Conservation (phyloP, 2,113 vertebrate genomes). For the Diphyllodes magnificus region DNA sequence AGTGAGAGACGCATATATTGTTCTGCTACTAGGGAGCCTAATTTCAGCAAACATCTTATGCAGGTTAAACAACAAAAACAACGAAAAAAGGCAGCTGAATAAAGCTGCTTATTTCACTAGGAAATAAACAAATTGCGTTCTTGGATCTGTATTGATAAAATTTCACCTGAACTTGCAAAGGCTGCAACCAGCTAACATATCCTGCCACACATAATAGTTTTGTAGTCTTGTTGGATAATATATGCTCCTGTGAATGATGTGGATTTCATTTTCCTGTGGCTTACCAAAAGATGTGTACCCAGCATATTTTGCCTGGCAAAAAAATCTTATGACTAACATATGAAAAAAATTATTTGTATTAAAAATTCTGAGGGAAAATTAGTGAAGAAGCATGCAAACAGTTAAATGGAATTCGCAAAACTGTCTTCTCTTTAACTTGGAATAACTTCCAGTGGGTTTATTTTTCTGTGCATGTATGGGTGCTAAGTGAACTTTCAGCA, state of each 20-base stretch:
- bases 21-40: not conserved
- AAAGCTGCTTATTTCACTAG: not conserved
- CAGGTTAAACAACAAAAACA: not conserved
- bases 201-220: not conserved
- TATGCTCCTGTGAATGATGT: not conserved
- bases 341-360: not conserved
- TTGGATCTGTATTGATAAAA: not conserved
- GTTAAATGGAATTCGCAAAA: not conserved
- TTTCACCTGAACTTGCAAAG: not conserved
- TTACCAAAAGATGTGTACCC: not conserved
- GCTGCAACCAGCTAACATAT: not conserved
- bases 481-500: not conserved
- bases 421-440: not conserved
- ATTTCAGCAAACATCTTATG: not conserved
- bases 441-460: not conserved
- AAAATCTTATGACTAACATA: not conserved
- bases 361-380: not conserved
- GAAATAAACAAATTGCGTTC: not conserved
- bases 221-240: not conserved
- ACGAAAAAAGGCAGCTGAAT: not conserved
- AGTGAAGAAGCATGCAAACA: not conserved
- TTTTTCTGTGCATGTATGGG: not conserved
- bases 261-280: not conserved
- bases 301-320: not conserved
- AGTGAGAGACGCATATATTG: not conserved